These are phyloP conservation scores for Hippopotamyrus pictus DNA, from an alignment of 2,797 vertebrate genomes.

Conservation along the genomic window DNA sequence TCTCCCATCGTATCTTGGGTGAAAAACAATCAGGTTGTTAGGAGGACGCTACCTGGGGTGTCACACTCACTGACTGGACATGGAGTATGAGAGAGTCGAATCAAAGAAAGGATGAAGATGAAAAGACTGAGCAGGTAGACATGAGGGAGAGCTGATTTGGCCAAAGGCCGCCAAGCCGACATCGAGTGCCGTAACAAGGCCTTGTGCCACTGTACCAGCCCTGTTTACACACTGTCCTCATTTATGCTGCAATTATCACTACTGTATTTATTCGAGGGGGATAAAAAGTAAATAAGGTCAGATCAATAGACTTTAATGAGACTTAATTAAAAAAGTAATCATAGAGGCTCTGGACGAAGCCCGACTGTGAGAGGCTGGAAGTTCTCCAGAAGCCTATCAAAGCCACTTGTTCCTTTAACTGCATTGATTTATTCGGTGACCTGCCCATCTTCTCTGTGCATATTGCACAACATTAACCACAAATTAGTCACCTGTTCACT, in stretches of 20 bases:
- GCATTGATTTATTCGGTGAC: conserved; percentile 18
- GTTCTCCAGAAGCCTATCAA: conserved; percentile 16
- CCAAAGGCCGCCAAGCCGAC: neutral
- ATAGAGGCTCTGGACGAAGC: conserved; percentile 1
- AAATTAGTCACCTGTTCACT: conserved; percentile 24
- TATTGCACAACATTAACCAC: conserved; percentile 1
- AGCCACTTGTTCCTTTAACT: conserved; percentile 3
- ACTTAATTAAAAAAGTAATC: conserved; percentile 24
- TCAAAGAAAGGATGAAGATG: neutral
- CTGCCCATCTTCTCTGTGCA: neutral
- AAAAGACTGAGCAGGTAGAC: neutral
- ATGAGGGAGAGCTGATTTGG: neutral
- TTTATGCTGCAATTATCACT: neutral
- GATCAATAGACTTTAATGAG: conserved; percentile 18
- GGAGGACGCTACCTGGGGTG: neutral
- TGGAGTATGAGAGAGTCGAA: neutral
- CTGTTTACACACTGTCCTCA: neutral
- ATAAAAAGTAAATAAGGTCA: neutral
- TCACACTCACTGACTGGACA: neutral
- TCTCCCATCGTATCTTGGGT: conserved; percentile 79
- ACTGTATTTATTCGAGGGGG: neutral
- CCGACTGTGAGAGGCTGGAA: conserved; percentile 6
- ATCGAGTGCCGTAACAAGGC: neutral
- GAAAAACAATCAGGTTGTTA: conserved; percentile 30
- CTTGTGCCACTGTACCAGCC: neutral